These are phyloP conservation scores for Rhadina sibilatrix DNA, from an alignment of 2,113 vertebrate species.

Conservation along the genomic window DNA sequence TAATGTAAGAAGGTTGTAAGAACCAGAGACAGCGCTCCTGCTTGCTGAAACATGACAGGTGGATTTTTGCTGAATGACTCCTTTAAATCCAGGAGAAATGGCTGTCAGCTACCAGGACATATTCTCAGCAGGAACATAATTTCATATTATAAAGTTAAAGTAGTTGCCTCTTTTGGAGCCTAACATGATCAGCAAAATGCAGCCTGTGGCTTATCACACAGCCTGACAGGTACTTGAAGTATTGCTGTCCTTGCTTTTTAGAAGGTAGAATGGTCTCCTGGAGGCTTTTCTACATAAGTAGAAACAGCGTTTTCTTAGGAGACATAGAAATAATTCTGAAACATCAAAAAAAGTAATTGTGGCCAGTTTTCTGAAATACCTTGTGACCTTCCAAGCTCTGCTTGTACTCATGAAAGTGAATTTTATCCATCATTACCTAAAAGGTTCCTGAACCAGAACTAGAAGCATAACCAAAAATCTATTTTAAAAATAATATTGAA, in stretches of 20 bases:
- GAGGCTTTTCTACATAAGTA: not conserved
- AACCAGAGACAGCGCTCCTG: not conserved
- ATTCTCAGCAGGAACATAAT: not conserved
- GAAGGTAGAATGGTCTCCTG: not conserved
- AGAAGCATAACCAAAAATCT: not conserved
- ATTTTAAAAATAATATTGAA: not conserved
- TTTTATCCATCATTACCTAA: not conserved
- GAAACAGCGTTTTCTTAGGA: not conserved
- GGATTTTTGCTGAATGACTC: not conserved
- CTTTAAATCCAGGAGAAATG: not conserved
- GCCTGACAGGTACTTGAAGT: not conserved
- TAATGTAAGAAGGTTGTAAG: not conserved
- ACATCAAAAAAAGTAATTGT: not conserved
- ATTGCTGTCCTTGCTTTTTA: not conserved
- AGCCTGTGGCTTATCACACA: not conserved
- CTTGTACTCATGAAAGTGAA: not conserved
- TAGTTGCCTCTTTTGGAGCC: not conserved
- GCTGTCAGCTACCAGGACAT: not conserved
- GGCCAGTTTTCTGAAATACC: not conserved
- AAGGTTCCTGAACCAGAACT: not conserved
- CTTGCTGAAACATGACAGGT: not conserved
- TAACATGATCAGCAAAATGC: not conserved
- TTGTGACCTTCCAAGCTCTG: not conserved
- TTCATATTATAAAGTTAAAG: not conserved
- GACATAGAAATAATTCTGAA: constrained; percentile 4